A percentile compares a stretch with the other conserved stretches of the same genome.
These are phyloP conservation scores for Hippopotamyrus pictus DNA, from an alignment of 2,797 vertebrate species.

Conservation along the genomic window DNA sequence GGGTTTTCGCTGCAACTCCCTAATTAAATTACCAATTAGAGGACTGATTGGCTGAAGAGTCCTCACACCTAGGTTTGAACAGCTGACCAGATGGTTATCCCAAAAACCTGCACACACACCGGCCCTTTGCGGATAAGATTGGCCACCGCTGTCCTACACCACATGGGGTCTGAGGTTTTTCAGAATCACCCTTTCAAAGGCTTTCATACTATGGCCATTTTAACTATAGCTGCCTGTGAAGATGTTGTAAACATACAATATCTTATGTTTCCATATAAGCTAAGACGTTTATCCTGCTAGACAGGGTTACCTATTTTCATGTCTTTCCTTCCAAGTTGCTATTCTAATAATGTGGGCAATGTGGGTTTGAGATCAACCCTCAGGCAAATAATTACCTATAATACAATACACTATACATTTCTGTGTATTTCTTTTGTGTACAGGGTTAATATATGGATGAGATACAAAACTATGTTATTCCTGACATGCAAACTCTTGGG, in stretches of 20 bases:
- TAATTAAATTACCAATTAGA: not conserved
- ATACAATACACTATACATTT: not conserved
- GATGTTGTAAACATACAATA: not conserved
- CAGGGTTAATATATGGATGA: not conserved
- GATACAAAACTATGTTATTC: not conserved
- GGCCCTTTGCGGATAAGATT: not conserved
- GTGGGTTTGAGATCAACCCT: not conserved
- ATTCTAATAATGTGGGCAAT: not conserved
- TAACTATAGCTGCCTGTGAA: not conserved
- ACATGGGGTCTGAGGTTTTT: not conserved
- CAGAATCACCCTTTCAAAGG: not conserved
- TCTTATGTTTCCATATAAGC: not conserved
- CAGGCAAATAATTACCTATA: not conserved
- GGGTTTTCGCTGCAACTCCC: not conserved
- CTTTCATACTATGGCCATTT: not conserved
- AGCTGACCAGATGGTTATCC: not conserved
- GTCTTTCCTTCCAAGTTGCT: not conserved
- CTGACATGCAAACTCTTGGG: not conserved
- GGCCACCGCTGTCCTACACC: not conserved
- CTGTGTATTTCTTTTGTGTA: not conserved
- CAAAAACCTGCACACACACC: not conserved
- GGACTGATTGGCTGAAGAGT: not conserved
- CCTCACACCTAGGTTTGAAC: not conserved
- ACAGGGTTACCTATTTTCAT: not conserved
- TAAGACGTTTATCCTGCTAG: not conserved